phyloP scores from a whole-genome alignment of 2,113 vertebrate species.

The Psammodynastes pulverulentus region DNA sequence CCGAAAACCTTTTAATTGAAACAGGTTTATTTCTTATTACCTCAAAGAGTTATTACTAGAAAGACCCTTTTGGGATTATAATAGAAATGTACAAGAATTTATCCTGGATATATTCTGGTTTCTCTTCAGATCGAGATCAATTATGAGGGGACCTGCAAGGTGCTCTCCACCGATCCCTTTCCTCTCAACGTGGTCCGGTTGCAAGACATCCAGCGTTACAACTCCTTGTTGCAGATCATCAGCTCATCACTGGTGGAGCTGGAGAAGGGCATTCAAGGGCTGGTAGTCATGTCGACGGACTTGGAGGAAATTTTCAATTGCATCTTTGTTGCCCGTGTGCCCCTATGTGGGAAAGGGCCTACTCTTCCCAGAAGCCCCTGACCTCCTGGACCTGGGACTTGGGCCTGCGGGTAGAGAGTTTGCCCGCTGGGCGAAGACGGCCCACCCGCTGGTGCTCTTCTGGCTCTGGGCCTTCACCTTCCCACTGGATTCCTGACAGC shows the following conservation, averaged over 20 bases:
- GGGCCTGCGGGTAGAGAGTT: constrained; percentile 81
- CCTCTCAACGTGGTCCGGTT: constrained; percentile 83
- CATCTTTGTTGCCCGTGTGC: constrained; percentile 81
- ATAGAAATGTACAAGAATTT: neutral
- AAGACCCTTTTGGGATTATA: neutral
- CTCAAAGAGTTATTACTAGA: neutral
- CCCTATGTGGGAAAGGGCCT: constrained; percentile 86
- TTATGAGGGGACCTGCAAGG: constrained; percentile 69
- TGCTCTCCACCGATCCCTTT: constrained; percentile 74
- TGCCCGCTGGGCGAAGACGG: constrained; percentile 75
- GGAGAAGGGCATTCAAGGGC: constrained; percentile 83
- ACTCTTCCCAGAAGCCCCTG: constrained; percentile 85
- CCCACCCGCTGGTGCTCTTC: constrained; percentile 78
- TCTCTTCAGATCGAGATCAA: constrained; percentile 61
- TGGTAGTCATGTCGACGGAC: constrained; percentile 85
- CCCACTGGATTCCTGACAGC: constrained; percentile 86
- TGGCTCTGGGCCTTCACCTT: constrained; percentile 88
- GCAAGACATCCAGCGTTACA: constrained; percentile 91
- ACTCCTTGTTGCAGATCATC: constrained; percentile 77
- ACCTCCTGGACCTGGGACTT: constrained; percentile 86
- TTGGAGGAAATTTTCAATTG: constrained; percentile 85
- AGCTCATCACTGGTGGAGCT: constrained; percentile 80
- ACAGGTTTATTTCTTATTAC: neutral
- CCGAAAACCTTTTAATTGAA: neutral
- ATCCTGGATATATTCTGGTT: neutral